Evolutionary conservation across 1,140 invertebrate species (phyloP).

Genomic region (Agrilus planipennis): DNA sequence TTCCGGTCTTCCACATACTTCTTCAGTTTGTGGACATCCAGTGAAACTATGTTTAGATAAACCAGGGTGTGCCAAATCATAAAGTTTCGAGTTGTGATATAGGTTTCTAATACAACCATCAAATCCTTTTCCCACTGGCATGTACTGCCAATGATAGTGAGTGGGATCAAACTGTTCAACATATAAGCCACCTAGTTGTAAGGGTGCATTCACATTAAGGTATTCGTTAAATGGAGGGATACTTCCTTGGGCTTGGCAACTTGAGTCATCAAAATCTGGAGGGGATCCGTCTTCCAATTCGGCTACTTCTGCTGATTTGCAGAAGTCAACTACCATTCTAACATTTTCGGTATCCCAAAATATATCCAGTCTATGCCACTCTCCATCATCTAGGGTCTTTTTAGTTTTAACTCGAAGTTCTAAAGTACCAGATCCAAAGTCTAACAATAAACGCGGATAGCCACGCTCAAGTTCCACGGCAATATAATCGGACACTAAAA

Average conservation of each 20-base stretch:
- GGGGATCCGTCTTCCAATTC: conserved; percentile 79
- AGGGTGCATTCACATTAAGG: conserved; percentile 87
- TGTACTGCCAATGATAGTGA: conserved; percentile 74
- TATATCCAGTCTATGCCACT: conserved; percentile 92
- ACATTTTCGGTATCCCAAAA: conserved; percentile 91
- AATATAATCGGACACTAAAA: conserved; percentile 85
- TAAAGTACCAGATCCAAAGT: conserved; percentile 90
- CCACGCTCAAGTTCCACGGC: conserved; percentile 85
- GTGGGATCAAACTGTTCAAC: conserved; percentile 76
- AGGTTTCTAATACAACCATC: conserved; percentile 92
- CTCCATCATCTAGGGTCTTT: conserved; percentile 78
- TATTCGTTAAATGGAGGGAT: conserved; percentile 95
- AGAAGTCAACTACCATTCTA: conserved; percentile 84
- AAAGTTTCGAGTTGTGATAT: conserved; percentile 90
- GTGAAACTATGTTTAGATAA: conserved; percentile 70
- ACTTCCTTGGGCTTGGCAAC: conserved; percentile 75
- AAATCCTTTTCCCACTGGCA: conserved; percentile 79
- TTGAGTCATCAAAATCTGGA: conserved; percentile 73
- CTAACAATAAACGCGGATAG: conserved; percentile 78
- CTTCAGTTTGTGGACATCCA: conserved; percentile 83
- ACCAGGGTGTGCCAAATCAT: conserved; percentile 82
- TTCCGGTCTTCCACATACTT: conserved; percentile 70
- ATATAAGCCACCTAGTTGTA: conserved; percentile 86
- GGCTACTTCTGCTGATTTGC: conserved; percentile 71
- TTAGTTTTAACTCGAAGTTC: conserved; percentile 81